Evolutionary conservation across 2,888 invertebrate genomes (phyloP).

Genomic region (Drosophila trichaetosa): DNA sequence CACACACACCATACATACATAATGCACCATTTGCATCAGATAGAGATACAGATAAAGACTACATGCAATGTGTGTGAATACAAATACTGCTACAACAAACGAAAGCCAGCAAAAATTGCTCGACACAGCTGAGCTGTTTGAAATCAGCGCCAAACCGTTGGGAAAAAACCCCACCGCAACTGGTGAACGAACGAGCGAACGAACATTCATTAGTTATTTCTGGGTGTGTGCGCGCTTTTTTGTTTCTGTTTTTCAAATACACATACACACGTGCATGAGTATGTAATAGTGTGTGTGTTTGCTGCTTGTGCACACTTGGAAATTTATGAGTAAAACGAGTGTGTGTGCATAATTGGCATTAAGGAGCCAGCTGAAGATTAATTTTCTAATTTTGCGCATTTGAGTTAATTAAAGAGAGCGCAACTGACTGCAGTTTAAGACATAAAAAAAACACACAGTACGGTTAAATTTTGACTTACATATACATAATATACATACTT

Average conservation of each 20-base stretch:
- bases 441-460: neutral
- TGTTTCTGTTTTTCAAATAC: conserved; percentile 16
- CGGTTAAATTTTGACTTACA: neutral
- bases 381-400: conserved; percentile 14
- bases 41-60: conserved; percentile 3
- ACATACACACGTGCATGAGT: conserved; percentile 5
- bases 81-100: neutral
- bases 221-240: conserved; percentile 50
- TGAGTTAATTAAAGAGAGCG: neutral
- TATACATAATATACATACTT: neutral
- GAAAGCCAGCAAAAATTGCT: conserved; percentile 21
- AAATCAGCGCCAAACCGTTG: conserved; percentile 22
- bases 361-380: conserved; percentile 64
- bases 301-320: conserved; percentile 34
- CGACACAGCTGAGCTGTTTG: conserved; percentile 53
- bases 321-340: conserved; percentile 60
- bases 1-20: conserved; percentile 18
- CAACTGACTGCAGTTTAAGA: neutral
- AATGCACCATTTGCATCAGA: conserved; percentile 28
- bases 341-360: conserved; percentile 65
- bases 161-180: conserved; percentile 26
- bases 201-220: conserved; percentile 62
- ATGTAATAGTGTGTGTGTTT: conserved; percentile 7
- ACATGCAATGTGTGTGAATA: conserved; percentile 4
- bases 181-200: conserved; percentile 47